These are phyloP conservation scores for Eurytoma adleriae DNA, from an alignment of 2,888 invertebrate species.

Conservation along the genomic window DNA sequence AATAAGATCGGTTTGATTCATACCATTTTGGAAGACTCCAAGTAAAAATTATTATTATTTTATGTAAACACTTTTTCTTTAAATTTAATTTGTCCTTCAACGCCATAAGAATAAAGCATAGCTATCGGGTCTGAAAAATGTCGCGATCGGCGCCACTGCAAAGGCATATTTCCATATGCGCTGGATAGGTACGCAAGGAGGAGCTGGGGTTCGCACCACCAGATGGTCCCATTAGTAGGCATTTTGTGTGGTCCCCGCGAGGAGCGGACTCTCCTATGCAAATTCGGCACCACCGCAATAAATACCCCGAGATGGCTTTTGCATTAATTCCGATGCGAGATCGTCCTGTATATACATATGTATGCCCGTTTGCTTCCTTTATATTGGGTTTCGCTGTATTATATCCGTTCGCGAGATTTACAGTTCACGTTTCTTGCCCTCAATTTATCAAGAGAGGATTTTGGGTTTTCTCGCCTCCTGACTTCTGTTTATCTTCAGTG, in stretches of 20 bases:
- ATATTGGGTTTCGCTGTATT: constrained; percentile 32
- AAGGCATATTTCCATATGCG: constrained; percentile 27
- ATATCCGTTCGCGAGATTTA: constrained; percentile 30
- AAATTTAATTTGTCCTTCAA: no score
- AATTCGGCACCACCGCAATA: constrained; percentile 73
- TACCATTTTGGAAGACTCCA: no score
- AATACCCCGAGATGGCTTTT: constrained; percentile 71
- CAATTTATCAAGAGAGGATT: no score
- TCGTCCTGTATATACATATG: background rate
- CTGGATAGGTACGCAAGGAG: background rate
- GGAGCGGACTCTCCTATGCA: constrained; percentile 68
- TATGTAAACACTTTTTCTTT: background rate
- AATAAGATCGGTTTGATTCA: no score
- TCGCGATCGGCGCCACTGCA: constrained; percentile 32
- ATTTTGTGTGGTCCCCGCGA: constrained; percentile 74
- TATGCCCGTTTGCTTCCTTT: background rate
- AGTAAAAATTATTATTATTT: no score
- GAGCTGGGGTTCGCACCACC: constrained; percentile 42
- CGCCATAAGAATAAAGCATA: no score
- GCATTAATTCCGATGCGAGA: constrained; percentile 66
- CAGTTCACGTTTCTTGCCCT: background rate
- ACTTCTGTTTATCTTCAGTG: no score
- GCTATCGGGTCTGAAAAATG: constrained; percentile 16
- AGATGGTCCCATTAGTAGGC: constrained; percentile 71
- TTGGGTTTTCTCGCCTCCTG: no score